These are phyloP conservation scores for Diarsia rubi DNA, from an alignment of 2,888 invertebrate species.

Conservation along the genomic window DNA sequence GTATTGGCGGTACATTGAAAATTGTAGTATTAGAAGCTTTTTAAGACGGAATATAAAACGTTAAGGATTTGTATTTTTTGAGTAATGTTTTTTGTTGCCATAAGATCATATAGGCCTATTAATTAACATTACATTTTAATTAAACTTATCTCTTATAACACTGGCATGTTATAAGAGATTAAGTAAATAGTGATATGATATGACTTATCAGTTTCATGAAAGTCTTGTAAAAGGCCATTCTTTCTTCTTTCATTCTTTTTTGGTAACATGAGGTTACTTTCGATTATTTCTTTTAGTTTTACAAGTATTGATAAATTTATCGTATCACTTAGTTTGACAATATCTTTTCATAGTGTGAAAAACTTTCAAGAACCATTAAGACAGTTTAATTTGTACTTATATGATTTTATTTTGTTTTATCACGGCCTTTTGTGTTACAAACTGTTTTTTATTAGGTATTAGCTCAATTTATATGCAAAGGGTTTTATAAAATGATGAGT, in stretches of 20 bases:
- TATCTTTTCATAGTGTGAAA: not conserved
- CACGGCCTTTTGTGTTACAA: not conserved
- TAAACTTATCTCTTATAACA: too few relatives aligned
- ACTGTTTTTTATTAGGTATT: not conserved
- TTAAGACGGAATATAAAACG: not conserved
- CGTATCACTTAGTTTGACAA: not conserved
- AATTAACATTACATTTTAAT: not conserved
- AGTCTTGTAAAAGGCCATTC: not conserved
- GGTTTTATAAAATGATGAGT: not conserved
- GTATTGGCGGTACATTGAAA: too few relatives aligned
- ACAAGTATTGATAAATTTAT: not conserved
- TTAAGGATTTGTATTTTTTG: not conserved
- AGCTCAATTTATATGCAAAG: not conserved
- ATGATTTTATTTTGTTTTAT: not conserved
- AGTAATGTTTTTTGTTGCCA: not conserved
- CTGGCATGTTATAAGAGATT: not conserved
- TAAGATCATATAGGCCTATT: not conserved
- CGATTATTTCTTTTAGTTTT: not conserved
- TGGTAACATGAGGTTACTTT: not conserved
- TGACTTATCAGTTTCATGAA: not conserved
- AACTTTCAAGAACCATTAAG: too few relatives aligned
- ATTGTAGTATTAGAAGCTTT: not conserved
- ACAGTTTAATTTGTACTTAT: not conserved
- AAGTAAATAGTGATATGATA: not conserved
- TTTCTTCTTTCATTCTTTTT: not conserved